These are phyloP conservation scores for Bombus huntii DNA, from an alignment of 1,140 invertebrate genomes.

Conservation along the genomic window DNA sequence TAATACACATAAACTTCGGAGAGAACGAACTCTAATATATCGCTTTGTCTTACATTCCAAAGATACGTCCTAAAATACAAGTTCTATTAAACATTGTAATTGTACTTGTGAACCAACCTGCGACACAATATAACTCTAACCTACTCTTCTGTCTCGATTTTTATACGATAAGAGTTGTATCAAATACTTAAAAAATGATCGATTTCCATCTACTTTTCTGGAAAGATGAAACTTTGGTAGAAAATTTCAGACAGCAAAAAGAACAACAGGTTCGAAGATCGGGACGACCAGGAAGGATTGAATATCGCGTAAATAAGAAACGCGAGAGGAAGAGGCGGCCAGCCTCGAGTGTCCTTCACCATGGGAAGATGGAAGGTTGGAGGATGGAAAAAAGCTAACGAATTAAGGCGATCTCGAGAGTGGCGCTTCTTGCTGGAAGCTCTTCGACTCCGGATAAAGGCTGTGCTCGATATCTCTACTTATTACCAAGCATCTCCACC, in stretches of 20 bases:
- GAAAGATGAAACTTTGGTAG: not conserved
- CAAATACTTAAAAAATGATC: not conserved
- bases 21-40: not conserved
- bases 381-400: conserved; percentile 39
- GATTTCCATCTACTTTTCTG: not conserved
- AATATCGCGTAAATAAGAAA: conserved; percentile 7
- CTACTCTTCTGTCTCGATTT: no score
- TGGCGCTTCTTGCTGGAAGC: conserved; percentile 4
- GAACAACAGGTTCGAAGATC: not conserved
- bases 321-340: not conserved
- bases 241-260: not conserved
- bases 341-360: conserved; percentile 17
- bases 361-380: not conserved
- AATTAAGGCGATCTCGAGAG: conserved; percentile 53
- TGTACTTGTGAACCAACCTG: not conserved
- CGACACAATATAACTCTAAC: no score
- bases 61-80: not conserved
- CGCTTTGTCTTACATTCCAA: not conserved
- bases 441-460: conserved; percentile 35
- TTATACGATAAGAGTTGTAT: no score
- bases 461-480: conserved; percentile 55
- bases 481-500: conserved; percentile 41
- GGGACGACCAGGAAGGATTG: not conserved
- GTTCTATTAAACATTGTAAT: not conserved
- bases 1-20: not conserved